Conservation (phyloP, 2,113 vertebrate species). For the Daboia siamensis region DNA sequence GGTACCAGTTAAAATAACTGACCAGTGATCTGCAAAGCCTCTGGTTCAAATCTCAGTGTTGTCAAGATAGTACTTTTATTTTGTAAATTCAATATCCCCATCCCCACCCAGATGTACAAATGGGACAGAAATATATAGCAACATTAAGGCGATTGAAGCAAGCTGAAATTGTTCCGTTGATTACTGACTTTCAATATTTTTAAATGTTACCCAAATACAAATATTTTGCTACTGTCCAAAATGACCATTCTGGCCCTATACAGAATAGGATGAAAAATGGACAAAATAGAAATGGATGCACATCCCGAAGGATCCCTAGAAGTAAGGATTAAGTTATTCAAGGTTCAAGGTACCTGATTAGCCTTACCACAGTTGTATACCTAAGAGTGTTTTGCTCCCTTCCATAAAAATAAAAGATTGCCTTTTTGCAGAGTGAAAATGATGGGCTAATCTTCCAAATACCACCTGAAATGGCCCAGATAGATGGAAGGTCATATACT, state of each 20-base stretch:
- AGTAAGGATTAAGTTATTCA: too few species aligned
- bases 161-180: neutral
- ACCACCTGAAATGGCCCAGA: neutral
- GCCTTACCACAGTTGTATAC: neutral
- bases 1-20: neutral
- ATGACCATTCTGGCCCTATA: neutral
- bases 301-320: neutral
- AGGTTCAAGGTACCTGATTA: neutral
- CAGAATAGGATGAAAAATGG: neutral
- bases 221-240: neutral
- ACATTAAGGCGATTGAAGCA: neutral
- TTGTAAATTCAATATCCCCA: neutral
- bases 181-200: neutral
- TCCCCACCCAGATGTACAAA: neutral
- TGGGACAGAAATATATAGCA: neutral
- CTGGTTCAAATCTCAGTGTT: neutral
- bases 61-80: neutral
- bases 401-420: neutral
- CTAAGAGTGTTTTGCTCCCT: neutral
- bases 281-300: neutral
- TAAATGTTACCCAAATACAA: neutral
- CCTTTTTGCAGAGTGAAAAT: neutral
- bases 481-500: too few species aligned
- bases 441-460: neutral
- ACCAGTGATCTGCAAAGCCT: neutral